Base-by-base conservation (phyloP, 2,113 vertebrate species). In the Oreochromis spilurus region DNA sequence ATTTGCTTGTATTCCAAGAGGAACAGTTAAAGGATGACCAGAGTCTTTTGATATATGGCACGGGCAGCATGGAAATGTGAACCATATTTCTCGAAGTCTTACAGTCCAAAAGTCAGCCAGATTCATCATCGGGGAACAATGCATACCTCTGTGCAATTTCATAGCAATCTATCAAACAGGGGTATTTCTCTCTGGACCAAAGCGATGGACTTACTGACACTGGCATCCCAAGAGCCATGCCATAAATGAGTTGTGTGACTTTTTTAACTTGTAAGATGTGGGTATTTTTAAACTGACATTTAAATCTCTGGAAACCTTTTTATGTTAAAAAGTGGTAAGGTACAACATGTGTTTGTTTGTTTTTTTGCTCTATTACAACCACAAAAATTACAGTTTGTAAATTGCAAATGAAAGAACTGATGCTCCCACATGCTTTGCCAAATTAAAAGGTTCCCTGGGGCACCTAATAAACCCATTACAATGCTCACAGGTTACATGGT, bases 321-420 rank as follows among this genome's bases (percentile, higher is more conserved):
- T n/a, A 17, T 50, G 16, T 50, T 31, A n/a, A 31, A 50, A 77
- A 50, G 6, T 52, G 26, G 4, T n/a, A 77, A 48, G n/a, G 36
- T n/a, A 48, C 34, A 48, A 11, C 24, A 16, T 83, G 17, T 13
- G 60, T 65, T 38, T 9, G 82, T 83, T 65, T 67, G 50, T 62
- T 82, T 4, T 58, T 81, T 38, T 81, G 54, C 84, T 87, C 87
- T 70, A 82, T 31, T 81, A 40, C 86, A 89, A 84, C 24, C 40
- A 55, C 9, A 13, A 62, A 72, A 54, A 31, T 79, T 88, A 81
- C 50, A 58, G 62, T 52, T 93, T 87, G 45, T 91, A 85, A 91
- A 93, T 93, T 87, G 85, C 93, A 52, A 90, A 92, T 92, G 55
- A 78, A 52, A 82, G 21, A 84, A 65, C 17, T 7, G 70, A 87